A percentile compares a stretch with the other conserved stretches of the same genome.
These are phyloP conservation scores for Rhabdornis inornatus DNA, from an alignment of 2,113 vertebrate genomes.

Conservation along the genomic window DNA sequence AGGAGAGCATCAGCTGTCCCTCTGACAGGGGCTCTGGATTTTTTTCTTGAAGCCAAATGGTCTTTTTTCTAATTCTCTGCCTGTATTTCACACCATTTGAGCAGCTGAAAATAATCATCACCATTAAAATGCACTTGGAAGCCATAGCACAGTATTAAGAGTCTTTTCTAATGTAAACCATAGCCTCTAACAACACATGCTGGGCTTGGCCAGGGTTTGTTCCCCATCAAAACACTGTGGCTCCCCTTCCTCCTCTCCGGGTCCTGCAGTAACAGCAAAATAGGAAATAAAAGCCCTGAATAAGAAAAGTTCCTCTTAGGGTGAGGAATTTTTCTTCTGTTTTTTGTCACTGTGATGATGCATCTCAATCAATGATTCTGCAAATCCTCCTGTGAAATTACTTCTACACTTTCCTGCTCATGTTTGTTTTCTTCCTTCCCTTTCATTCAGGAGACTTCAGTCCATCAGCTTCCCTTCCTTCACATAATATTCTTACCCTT, in stretches of 20 bases:
- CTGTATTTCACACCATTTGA: not conserved
- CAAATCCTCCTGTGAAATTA: not conserved
- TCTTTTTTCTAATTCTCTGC: not conserved
- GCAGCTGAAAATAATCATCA: not conserved
- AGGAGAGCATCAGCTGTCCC: not conserved
- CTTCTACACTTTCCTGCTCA: conserved; percentile 23
- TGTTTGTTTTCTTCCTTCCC: conserved; percentile 39
- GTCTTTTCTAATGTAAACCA: conserved; percentile 28
- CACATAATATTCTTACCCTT: not conserved
- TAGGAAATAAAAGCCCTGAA: not conserved
- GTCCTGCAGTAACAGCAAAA: conserved; percentile 8
- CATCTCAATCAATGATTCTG: conserved; percentile 15
- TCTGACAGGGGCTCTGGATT: not conserved
- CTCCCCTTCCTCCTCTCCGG: not conserved
- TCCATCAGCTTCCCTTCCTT: not conserved
- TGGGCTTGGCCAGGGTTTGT: not conserved
- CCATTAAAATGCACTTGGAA: conserved; percentile 4
- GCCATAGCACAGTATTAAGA: not conserved
- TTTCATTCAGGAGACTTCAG: conserved; percentile 9
- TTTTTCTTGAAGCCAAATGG: not conserved
- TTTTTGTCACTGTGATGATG: not conserved
- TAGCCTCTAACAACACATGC: not conserved
- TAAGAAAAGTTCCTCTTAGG: not conserved
- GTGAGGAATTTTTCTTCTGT: not conserved
- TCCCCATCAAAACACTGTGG: not conserved